Percentiles rank a stretch among this genome's conserved stretches.
Conservation (phyloP, 2,888 invertebrate species). For the Ichneumoninae sp. region DNA sequence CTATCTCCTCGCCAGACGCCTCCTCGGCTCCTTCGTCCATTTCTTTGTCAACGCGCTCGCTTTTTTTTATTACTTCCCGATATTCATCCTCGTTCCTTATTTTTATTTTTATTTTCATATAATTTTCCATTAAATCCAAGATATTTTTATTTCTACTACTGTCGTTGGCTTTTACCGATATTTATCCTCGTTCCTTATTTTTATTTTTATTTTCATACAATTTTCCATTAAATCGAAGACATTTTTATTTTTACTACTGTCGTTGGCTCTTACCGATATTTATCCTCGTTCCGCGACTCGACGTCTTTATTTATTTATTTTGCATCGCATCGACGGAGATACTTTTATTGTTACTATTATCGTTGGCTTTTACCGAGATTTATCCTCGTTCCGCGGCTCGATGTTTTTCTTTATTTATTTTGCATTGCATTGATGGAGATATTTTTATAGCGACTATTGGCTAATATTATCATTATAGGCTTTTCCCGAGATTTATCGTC, state of each 20-base stretch:
- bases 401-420: neutral
- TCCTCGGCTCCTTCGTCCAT: slow-evolving; percentile 4
- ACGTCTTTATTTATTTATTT: neutral
- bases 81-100: neutral
- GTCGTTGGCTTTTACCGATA: neutral
- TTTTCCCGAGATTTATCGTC: neutral
- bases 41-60: slow-evolving; percentile 27
- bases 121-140: too few species aligned
- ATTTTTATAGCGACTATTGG: too few species aligned
- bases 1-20: slow-evolving; percentile 13
- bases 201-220: neutral
- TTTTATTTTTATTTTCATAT: neutral
- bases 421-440: too few species aligned
- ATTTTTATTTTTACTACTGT: neutral
- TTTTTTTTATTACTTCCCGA: neutral
- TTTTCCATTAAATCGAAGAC: neutral
- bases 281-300: neutral
- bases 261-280: neutral
- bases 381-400: neutral
- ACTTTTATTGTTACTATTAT: neutral
- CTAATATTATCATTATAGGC: neutral
- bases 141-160: neutral
- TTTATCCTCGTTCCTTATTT: neutral
- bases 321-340: too few species aligned
- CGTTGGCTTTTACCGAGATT: neutral